phyloP scores from a whole-genome alignment of 2,888 invertebrate species.

The Eristalinus sepulchralis region DNA sequence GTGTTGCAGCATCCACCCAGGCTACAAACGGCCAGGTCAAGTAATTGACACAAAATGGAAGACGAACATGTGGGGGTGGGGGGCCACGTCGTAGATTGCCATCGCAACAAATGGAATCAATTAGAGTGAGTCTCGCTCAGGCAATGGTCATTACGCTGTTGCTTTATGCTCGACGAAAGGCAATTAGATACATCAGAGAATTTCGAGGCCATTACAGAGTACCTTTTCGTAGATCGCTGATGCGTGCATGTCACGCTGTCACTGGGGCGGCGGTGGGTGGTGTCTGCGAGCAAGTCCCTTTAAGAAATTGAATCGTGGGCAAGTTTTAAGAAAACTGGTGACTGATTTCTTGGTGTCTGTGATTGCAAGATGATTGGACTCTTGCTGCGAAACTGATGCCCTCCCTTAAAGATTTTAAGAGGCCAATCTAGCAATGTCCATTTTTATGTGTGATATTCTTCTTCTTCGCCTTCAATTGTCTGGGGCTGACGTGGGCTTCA shows the following conservation, averaged over 20 bases:
- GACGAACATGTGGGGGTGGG: not conserved
- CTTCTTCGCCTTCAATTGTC: too few species aligned
- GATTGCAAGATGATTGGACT: too few species aligned
- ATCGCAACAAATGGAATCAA: slow-evolving; percentile 28
- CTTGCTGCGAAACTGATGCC: too few species aligned
- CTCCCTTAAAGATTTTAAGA: too few species aligned
- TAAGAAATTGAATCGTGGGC: not conserved
- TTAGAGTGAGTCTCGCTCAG: slow-evolving; percentile 1
- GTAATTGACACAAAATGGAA: not conserved
- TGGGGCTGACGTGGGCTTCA: too few species aligned
- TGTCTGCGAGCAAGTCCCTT: not conserved
- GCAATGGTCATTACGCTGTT: not conserved
- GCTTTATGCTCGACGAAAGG: not conserved
- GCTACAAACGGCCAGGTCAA: not conserved
- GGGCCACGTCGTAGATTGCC: not conserved
- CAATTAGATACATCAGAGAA: not conserved
- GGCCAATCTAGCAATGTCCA: too few species aligned
- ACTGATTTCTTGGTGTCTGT: too few species aligned
- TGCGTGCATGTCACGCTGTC: not conserved
- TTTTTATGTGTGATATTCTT: too few species aligned
- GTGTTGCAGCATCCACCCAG: not conserved
- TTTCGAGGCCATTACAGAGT: not conserved
- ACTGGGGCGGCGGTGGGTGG: not conserved
- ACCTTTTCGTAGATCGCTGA: not conserved
- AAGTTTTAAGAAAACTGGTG: not conserved